phyloP scores from a whole-genome alignment of 2,797 vertebrate species.

The Phoxinus dragarum region DNA sequence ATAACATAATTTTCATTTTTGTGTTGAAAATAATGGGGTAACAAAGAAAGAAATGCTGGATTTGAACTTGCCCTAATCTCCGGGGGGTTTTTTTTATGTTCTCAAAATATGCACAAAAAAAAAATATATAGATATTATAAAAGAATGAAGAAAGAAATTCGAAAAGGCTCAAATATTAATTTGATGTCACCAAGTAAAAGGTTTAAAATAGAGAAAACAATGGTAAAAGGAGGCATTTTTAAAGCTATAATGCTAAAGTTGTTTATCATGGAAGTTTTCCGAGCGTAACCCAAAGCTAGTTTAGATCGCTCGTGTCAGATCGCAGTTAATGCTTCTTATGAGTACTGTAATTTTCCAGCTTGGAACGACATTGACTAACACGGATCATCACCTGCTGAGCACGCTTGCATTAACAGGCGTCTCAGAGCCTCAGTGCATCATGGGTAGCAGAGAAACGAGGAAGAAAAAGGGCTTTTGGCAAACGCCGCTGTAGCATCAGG shows the following conservation, averaged over 20 bases:
- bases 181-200: background rate
- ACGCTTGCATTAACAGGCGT: conserved; percentile 38
- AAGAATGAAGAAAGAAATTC: background rate
- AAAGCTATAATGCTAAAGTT: background rate
- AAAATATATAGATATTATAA: background rate
- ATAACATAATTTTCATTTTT: background rate
- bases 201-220: background rate
- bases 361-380: conserved; percentile 44
- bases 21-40: background rate
- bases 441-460: conserved; percentile 39
- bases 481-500: conserved; percentile 38
- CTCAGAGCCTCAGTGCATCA: conserved; percentile 42
- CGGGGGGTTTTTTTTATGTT: background rate
- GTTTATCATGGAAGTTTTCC: conserved; percentile 21
- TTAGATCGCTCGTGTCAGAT: background rate
- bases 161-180: background rate
- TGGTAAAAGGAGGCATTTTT: background rate
- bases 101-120: background rate
- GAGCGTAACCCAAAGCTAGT: background rate
- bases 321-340: background rate
- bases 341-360: conserved; percentile 39
- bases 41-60: background rate
- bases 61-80: background rate
- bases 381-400: conserved; percentile 46
- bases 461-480: conserved; percentile 38